Percentiles rank a stretch among this genome's conserved stretches.
Evolutionary conservation across 2,888 invertebrate genomes (phyloP).

Genomic region (Drosophila fulvimacula): DNA sequence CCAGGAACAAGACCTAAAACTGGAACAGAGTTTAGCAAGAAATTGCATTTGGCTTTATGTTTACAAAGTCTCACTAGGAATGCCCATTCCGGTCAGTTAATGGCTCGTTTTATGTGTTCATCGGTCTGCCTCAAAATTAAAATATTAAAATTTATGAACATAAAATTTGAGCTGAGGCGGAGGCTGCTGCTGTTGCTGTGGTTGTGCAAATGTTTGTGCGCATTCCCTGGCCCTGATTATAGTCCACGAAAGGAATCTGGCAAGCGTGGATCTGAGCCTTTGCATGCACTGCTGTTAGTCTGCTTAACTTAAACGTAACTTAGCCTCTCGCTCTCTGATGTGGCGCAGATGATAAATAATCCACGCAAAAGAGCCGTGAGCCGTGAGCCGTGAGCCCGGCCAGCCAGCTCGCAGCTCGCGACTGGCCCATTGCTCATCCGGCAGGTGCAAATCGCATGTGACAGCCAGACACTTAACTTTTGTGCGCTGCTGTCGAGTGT

Average conservation of each 20-base stretch:
- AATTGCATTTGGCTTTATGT: constrained; percentile 54
- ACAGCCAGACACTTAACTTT: constrained; percentile 81
- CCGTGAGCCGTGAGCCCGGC: constrained; percentile 18
- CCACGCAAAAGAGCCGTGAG: constrained; percentile 67
- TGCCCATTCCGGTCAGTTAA: constrained; percentile 51
- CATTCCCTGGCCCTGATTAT: constrained; percentile 62
- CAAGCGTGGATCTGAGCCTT: constrained; percentile 70
- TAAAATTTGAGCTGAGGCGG: constrained; percentile 6
- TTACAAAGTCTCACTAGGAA: constrained; percentile 46
- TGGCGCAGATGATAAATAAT: constrained; percentile 78
- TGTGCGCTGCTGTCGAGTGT: constrained; percentile 61
- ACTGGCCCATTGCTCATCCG: constrained; percentile 77
- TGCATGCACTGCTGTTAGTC: constrained; percentile 54
- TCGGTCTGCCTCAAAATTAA: constrained; percentile 69
- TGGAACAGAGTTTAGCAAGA: constrained; percentile 49
- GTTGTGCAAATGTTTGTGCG: constrained; percentile 57
- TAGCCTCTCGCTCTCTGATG: constrained; percentile 61
- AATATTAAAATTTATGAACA: constrained; percentile 80
- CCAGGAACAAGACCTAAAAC: constrained; percentile 41
- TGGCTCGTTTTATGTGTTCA: constrained; percentile 74
- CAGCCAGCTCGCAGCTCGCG: constrained; percentile 42
- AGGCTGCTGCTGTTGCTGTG: not conserved
- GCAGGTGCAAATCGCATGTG: constrained; percentile 82
- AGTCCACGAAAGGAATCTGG: constrained; percentile 63
- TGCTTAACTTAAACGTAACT: constrained; percentile 69